Evolutionary conservation across 2,888 invertebrate genomes (phyloP).

Genomic region (Marasmarcha lunaedactyla): DNA sequence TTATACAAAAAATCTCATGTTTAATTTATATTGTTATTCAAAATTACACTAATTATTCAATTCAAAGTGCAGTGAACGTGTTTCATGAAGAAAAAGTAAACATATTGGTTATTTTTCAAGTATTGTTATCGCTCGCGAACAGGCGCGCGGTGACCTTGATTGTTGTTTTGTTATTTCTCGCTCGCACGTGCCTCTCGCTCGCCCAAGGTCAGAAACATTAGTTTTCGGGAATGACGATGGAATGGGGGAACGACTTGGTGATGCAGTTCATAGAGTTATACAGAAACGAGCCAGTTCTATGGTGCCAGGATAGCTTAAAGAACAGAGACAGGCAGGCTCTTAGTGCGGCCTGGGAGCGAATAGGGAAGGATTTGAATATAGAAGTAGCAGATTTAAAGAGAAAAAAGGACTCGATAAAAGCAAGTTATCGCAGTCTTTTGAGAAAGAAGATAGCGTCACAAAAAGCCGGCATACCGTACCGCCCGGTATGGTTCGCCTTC

Average conservation of each 20-base stretch:
- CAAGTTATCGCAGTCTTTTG: not conserved
- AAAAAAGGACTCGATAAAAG: not conserved
- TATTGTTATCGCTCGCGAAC: not conserved
- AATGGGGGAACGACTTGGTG: not conserved
- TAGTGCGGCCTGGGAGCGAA: not conserved
- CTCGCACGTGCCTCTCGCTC: slow-evolving; percentile 1
- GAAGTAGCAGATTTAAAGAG: not conserved
- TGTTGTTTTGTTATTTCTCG: not conserved
- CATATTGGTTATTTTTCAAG: too few species aligned
- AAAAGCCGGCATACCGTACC: not conserved
- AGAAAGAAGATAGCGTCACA: not conserved
- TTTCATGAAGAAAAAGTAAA: too few species aligned
- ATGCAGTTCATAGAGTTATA: not conserved
- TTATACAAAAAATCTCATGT: too few species aligned
- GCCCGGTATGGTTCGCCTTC: not conserved
- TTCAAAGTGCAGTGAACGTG: too few species aligned
- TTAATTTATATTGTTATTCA: too few species aligned
- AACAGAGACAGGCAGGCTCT: not conserved
- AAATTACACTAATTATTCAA: too few species aligned
- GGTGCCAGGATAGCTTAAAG: not conserved
- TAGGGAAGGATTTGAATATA: not conserved
- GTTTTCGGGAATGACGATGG: not conserved
- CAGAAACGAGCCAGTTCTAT: not conserved
- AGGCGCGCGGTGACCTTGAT: not conserved
- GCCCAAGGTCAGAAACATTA: not conserved